Evolutionary conservation across 2,797 vertebrate species (phyloP), one percentile per base, ranked within the genome.

Genomic region (Brachymystax lenok): DNA sequence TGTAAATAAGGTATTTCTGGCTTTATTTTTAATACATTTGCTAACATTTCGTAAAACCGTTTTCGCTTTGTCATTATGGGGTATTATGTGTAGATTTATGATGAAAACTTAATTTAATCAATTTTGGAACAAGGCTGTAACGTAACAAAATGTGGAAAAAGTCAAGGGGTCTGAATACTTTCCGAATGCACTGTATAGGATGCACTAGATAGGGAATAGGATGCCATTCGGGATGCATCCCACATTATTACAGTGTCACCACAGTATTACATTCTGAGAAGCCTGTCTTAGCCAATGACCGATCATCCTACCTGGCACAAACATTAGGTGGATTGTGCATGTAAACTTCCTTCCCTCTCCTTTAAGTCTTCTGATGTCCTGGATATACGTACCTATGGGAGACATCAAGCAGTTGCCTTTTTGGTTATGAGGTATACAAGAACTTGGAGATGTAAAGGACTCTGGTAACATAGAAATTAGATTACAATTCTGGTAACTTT

Each of bases 321-420:
- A 97, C 64, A 93, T 97, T 85, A 99, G 84, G 84, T 99, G 97
- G 77, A 99, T 92, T 73, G 98, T 99, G 74, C 98, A 95, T 77
- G 92, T 80, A 76, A 97, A 95, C 76, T 73, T 93, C 82, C 83
- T 93, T 68, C 96, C 97, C 74, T 96, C 94, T 0, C 88, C 92
- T 87, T 97, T 98, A 87, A 99, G 93, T 84, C 91, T 94, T 78
- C 95, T 92, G 77, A 99, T 87, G 12, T 97, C 97, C 92, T 99
- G 96, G 30, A 99, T 95, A 83, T 98, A 99, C 51, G 1, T 28
- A 54, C 91, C 98, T 99, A 89, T 40, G 76, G 63, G 79, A 50
- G 74, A 74, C 27, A 83, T 59, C 12, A 6, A 7, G 19, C 21
- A 46, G 46, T 3, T 28, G 27, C 4, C 28, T 3, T 54, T 16